Base-by-base conservation (phyloP, 2,888 invertebrate genomes). In the Lasioglossum calceatum region DNA sequence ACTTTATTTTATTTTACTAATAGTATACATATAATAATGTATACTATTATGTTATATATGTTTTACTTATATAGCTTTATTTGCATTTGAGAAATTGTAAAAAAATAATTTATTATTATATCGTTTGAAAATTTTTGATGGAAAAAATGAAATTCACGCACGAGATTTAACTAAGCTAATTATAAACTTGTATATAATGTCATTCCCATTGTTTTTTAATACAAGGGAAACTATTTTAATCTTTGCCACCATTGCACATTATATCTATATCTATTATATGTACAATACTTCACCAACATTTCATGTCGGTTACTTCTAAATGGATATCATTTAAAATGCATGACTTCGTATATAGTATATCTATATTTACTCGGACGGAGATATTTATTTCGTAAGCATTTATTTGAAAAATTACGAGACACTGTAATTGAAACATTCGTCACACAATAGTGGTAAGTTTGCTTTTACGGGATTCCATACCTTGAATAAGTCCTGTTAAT, bases 401-500 rank as follows among this genome's bases (percentile, higher is more conserved):
- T 75, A 77, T 32, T 50, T 74, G 39, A 14, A 12, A 58, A 36
- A 58, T 78, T 78, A 36, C 36, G 67, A 67, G 75, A 75, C 73
- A 73, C 16, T 83, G 36, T 78, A 77, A 42, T 81, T 75, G 42
- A 75, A 71, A 81, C 78, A 36, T 50, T 78, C 19, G 75, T 93
- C 81, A 95, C 36, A 95, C 94, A 27, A 94, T 93, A 70, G 94
- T 94, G 27, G 95, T 93, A 44, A 95, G 92, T 89, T 94, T 95
- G 87, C 92, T 93, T 86, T 94, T 94, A 27, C 94, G 94, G 64
- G 94, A 94, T 92, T 97, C 97, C 42, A 97, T 97, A 44, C 97
- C 97, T 74, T 97, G 96, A 77, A 97, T 97, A 47, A 97, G 95
- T 0, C 97, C 96, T 0, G 97, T 97, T 27, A 97, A 95, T 85